Evolutionary conservation across 1,140 invertebrate genomes (phyloP).

Genomic region (Dryas iulia): DNA sequence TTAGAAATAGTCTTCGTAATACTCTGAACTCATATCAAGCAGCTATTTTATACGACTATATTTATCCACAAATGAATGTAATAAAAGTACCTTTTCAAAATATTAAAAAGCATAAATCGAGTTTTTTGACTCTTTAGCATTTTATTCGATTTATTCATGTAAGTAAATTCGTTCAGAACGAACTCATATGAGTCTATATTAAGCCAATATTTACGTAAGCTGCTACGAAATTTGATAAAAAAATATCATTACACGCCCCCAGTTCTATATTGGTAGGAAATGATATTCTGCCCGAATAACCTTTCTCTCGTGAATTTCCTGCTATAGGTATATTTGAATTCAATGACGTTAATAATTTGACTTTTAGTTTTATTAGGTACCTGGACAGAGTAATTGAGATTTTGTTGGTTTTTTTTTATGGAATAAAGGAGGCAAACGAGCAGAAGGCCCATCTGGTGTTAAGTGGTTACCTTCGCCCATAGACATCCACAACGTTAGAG

Average conservation of each 20-base stretch:
- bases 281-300: conserved; percentile 2
- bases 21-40: too few relatives aligned
- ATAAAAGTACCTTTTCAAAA: neutral
- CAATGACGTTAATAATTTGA: neutral
- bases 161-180: neutral
- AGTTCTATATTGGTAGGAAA: conserved; percentile 11
- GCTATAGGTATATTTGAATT: neutral
- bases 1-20: too few relatives aligned
- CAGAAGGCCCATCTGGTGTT: too few relatives aligned
- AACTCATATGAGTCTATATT: neutral
- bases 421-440: too few relatives aligned
- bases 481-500: too few relatives aligned
- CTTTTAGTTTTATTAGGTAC: neutral
- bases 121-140: neutral
- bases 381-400: neutral
- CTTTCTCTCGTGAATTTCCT: conserved; percentile 1
- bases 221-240: conserved; percentile 9
- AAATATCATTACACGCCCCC: conserved; percentile 10
- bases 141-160: neutral
- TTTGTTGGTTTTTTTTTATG: neutral
- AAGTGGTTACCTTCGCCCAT: too few relatives aligned
- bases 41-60: too few relatives aligned
- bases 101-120: neutral
- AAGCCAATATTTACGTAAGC: conserved; percentile 5
- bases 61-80: too few relatives aligned